Evolutionary conservation across 23 tunicate species (phyloP).

Genomic region (Oikopleura vanhoeffeni): DNA sequence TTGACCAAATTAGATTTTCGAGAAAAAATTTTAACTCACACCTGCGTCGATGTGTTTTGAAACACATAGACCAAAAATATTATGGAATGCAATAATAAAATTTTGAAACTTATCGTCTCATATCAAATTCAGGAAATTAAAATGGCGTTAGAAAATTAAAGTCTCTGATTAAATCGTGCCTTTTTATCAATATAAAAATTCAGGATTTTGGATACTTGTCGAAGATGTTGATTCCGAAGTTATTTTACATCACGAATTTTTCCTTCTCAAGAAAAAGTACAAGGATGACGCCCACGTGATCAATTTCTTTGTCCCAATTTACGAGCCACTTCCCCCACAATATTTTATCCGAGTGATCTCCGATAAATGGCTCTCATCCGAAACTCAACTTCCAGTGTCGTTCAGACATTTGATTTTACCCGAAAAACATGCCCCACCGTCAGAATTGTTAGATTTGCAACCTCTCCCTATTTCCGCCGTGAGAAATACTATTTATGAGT

Average conservation of each 20-base stretch:
- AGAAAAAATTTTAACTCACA: too few relatives aligned
- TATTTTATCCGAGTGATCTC: slow-evolving; percentile 83
- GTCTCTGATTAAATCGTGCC: too few relatives aligned
- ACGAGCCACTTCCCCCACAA: slow-evolving; percentile 95
- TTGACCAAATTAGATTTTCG: too few relatives aligned
- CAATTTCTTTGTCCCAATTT: slow-evolving; percentile 83
- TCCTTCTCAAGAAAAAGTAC: slow-evolving; percentile 61
- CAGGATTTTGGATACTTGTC: slow-evolving; percentile 86
- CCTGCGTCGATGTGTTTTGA: too few relatives aligned
- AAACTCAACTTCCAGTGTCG: slow-evolving; percentile 84
- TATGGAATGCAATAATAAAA: too few relatives aligned
- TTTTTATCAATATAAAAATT: too few relatives aligned
- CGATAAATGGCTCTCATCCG: slow-evolving; percentile 74
- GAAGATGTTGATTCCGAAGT: slow-evolving; percentile 94
- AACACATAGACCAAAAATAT: too few relatives aligned
- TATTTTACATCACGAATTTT: slow-evolving; percentile 84
- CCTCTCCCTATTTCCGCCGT: slow-evolving; percentile 79
- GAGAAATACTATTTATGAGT: slow-evolving; percentile 58
- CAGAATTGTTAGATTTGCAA: slow-evolving; percentile 80
- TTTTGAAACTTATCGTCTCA: too few relatives aligned
- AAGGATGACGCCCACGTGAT: slow-evolving; percentile 81
- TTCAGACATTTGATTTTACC: slow-evolving; percentile 86
- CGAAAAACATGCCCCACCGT: slow-evolving; percentile 87
- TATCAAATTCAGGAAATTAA: too few relatives aligned
- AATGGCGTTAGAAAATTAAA: too few relatives aligned